phyloP scores from a whole-genome alignment of 2,888 invertebrate genomes.

The Allophyes oxyacanthae region DNA sequence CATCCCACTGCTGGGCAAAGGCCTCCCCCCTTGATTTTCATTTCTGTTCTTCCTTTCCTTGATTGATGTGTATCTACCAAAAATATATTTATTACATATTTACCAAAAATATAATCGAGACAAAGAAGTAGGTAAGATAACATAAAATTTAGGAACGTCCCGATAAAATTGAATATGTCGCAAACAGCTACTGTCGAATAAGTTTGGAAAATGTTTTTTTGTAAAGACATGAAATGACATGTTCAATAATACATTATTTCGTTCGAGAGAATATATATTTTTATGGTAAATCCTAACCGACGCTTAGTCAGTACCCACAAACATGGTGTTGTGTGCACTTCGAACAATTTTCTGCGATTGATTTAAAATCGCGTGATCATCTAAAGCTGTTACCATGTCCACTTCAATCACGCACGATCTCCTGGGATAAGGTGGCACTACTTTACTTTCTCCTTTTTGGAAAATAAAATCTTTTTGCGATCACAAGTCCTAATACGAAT shows the following conservation, averaged over 20 bases:
- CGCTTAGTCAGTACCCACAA: neutral
- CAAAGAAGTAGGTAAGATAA: constrained; percentile 16
- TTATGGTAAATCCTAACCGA: neutral
- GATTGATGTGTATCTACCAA: no score
- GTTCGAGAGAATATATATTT: neutral
- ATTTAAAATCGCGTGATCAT: constrained; percentile 36
- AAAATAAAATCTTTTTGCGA: no score
- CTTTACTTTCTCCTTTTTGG: constrained; percentile 20
- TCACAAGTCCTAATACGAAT: no score
- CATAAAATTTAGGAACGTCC: constrained; percentile 10
- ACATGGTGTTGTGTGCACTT: constrained; percentile 9
- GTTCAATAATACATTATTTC: constrained; percentile 2
- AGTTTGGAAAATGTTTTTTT: constrained; percentile 8
- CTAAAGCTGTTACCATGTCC: constrained; percentile 35
- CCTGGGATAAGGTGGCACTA: constrained; percentile 39
- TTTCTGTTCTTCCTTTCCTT: no score
- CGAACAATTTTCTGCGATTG: constrained; percentile 27
- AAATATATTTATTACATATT: no score
- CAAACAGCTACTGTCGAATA: constrained; percentile 4
- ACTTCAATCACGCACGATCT: constrained; percentile 38
- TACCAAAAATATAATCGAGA: constrained; percentile 22
- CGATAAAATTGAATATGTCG: constrained; percentile 30
- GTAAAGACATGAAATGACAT: constrained; percentile 8
- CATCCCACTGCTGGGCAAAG: no score
- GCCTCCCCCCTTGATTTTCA: no score